phyloP scores from a whole-genome alignment of 2,888 invertebrate species.

The Pemphredon lugubris region DNA sequence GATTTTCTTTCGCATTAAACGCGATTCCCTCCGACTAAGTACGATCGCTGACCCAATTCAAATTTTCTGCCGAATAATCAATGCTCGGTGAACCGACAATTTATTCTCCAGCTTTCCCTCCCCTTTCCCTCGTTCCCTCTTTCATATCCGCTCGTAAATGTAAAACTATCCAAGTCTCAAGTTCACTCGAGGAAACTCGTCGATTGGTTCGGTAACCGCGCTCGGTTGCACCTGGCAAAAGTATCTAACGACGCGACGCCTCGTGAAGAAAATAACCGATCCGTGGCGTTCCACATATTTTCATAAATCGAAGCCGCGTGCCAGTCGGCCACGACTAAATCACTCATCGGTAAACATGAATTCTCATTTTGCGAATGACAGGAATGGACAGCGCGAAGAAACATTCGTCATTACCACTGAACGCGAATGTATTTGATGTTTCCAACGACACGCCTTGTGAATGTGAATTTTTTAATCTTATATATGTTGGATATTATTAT shows the following conservation, averaged over 20 bases:
- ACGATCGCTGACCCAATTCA: not conserved
- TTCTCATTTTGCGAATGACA: too few relatives aligned
- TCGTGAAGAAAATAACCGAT: constrained; percentile 33
- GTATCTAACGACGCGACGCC: constrained; percentile 10
- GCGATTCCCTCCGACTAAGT: not conserved
- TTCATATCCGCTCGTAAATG: constrained; percentile 6
- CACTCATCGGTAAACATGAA: too few relatives aligned
- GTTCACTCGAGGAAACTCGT: constrained; percentile 27
- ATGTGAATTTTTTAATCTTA: too few relatives aligned
- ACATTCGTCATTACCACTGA: too few relatives aligned
- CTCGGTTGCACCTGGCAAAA: constrained; percentile 17
- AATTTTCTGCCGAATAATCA: constrained; percentile 19
- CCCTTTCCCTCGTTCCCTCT: constrained; percentile 37
- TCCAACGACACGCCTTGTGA: too few relatives aligned
- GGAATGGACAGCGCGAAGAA: too few relatives aligned
- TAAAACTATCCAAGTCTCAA: constrained; percentile 32
- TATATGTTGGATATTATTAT: too few relatives aligned
- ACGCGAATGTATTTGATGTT: too few relatives aligned
- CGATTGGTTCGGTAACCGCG: not conserved
- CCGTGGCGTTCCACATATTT: constrained; percentile 46
- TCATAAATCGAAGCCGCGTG: too few relatives aligned
- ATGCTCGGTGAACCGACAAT: too few relatives aligned
- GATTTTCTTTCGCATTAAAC: not conserved
- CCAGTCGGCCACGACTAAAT: too few relatives aligned
- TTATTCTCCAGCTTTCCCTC: constrained; percentile 15